Conservation (phyloP, 2,797 vertebrate genomes). For the Bovichtus variegatus region DNA sequence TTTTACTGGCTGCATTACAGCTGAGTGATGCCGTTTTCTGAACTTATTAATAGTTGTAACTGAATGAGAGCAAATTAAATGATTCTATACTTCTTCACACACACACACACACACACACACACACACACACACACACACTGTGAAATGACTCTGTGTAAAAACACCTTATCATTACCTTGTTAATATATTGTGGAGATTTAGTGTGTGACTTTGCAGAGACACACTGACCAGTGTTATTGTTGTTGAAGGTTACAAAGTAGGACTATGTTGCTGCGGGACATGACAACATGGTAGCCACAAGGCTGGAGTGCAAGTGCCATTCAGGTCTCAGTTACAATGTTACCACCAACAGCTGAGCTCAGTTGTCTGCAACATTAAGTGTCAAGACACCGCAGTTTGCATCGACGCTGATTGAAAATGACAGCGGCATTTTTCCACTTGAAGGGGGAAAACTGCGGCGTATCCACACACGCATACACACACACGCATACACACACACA, state of each 20-base stretch:
- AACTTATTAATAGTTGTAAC: neutral
- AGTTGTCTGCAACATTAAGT: conserved; percentile 48
- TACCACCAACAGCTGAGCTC: conserved; percentile 65
- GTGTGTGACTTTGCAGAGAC: neutral
- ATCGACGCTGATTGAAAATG: conserved; percentile 35
- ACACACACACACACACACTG: neutral
- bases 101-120: neutral
- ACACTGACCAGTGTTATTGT: neutral
- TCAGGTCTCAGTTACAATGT: conserved; percentile 50
- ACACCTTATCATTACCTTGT: neutral
- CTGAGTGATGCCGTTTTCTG: neutral
- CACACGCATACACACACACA: neutral
- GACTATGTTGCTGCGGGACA: conserved; percentile 48
- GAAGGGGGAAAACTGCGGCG: conserved; percentile 50
- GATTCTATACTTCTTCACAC: neutral
- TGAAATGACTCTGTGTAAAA: neutral
- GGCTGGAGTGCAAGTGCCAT: conserved; percentile 53
- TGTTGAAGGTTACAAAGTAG: conserved; percentile 34
- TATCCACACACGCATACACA: conserved; percentile 16
- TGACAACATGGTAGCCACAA: conserved; percentile 64
- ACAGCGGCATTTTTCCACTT: conserved; percentile 62
- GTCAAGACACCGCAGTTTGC: conserved; percentile 63
- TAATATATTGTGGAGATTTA: neutral
- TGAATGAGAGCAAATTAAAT: neutral
- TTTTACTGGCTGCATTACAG: neutral